Conservation (phyloP, 2,113 vertebrate genomes). For the Girardinichthys multiradiatus region DNA sequence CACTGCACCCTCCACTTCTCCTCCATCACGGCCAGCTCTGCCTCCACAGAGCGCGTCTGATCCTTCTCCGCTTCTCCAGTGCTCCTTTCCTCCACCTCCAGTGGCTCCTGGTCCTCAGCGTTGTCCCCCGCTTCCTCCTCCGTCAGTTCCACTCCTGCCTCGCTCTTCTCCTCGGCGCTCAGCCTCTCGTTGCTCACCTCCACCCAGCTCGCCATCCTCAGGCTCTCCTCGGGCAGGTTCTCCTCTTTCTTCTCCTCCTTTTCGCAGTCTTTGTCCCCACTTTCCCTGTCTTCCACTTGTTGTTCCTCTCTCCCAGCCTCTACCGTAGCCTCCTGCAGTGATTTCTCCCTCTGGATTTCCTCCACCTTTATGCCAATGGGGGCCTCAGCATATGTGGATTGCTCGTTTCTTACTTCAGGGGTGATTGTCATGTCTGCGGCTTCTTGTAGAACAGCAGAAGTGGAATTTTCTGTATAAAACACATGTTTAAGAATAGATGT, state of each 20-base stretch:
- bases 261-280: constrained; percentile 8
- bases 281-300: constrained; percentile 8
- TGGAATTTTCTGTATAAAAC: constrained; percentile 56
- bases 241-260: constrained; percentile 41
- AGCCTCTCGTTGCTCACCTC: constrained; percentile 62
- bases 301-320: constrained; percentile 17
- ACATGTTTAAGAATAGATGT: not conserved
- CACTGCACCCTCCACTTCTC: constrained; percentile 96
- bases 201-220: constrained; percentile 74
- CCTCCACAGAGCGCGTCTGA: constrained; percentile 86
- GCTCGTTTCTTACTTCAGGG: constrained; percentile 19
- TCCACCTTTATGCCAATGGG: constrained; percentile 25
- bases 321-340: constrained; percentile 44
- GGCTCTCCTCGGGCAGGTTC: constrained; percentile 63
- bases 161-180: constrained; percentile 5
- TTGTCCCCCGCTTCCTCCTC: not conserved
- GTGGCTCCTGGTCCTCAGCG: not conserved
- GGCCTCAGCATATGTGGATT: not conserved
- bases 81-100: constrained; percentile 25
- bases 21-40: constrained; percentile 92
- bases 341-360: constrained; percentile 16
- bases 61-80: constrained; percentile 48
- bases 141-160: constrained; percentile 3
- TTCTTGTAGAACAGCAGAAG: constrained; percentile 55
- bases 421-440: constrained; percentile 44